Evolutionary conservation across 2,797 vertebrate genomes (phyloP), one percentile per base, ranked within the genome.

Genomic region (Paguma larvata): DNA sequence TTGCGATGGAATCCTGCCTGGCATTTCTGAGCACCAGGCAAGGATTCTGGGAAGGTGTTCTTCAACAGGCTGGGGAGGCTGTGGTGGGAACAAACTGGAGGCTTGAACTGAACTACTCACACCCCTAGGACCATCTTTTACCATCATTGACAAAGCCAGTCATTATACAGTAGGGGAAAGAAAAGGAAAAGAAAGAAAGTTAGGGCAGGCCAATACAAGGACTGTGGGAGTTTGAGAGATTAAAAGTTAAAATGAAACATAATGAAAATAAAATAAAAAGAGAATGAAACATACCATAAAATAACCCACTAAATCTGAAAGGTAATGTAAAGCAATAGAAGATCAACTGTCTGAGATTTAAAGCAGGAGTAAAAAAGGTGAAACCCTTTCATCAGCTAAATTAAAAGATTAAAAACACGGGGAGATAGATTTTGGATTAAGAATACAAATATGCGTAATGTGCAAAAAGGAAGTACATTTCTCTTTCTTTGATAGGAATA

Each of bases 11-110:
- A 59, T 59, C 56, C 19, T 23, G 56, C 56, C 56, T 72, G 63
- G 88, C 14, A 4, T 27, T 75, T 91, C 44, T 0, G 0, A 70
- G 34, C 1, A 0, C 10, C 11, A 44, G 3, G 14, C 19, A 13
- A 77, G 21, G 51, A 38, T 32, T 51, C 92, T 53, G 59, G 65
- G 48, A 65, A 32, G 25, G 34, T 7, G 11, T 15, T 16, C 3
- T 83, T 34, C 25, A 18, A 2, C 23, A 46, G 53, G 6, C 63
- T 85, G 38, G 0, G 12, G 12, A 38, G 10, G 18, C 13, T 72
- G 1, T 23, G 0, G 30, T 46, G 85, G 46, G 25, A 5, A 15
- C 9, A n/a, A 53, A 53, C 79, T 2, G 27, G 38, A 23, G 32
- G 51, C 56, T 62, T 67, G 34, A 44, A 56, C 78, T 79, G 56